A percentile compares a stretch with the other conserved stretches of the same genome.
Evolutionary conservation across 2,113 vertebrate species (phyloP).

Genomic region (Mesembrinibis cayennensis): DNA sequence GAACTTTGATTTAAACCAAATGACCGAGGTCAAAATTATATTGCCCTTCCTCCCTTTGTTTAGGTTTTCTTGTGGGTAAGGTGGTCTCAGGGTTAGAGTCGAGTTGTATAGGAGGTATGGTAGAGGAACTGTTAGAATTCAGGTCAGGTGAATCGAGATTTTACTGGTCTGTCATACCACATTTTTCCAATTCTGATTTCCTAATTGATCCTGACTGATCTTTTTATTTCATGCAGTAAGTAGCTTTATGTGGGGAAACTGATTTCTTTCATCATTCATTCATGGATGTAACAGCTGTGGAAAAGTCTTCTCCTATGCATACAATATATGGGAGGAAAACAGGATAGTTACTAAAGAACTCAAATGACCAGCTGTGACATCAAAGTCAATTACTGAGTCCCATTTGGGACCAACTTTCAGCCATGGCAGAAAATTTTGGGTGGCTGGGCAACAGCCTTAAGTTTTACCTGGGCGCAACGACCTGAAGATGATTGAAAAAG

Average conservation of each 20-base stretch:
- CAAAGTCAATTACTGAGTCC: neutral
- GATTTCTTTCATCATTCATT: neutral
- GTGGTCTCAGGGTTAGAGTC: rapidly evolving
- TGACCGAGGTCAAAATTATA: neutral
- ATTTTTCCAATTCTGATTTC: neutral
- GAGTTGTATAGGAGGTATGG: neutral
- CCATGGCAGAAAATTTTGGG: neutral
- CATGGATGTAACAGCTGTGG: neutral
- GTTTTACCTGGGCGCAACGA: neutral
- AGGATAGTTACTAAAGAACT: neutral
- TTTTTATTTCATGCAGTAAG: neutral
- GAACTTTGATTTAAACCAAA: neutral
- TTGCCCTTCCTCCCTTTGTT: neutral
- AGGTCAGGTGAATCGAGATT: neutral
- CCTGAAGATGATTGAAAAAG: neutral
- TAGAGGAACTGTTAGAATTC: neutral
- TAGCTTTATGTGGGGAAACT: neutral
- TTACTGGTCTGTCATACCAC: neutral
- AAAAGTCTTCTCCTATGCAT: neutral
- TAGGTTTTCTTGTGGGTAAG: neutral
- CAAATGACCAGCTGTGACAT: neutral
- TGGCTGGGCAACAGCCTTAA: neutral
- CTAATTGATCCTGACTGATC: neutral
- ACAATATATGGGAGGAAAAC: neutral
- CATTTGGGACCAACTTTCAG: neutral